Evolutionary conservation across 2,797 vertebrate genomes (phyloP).

Genomic region (Enteromius radiatus): DNA sequence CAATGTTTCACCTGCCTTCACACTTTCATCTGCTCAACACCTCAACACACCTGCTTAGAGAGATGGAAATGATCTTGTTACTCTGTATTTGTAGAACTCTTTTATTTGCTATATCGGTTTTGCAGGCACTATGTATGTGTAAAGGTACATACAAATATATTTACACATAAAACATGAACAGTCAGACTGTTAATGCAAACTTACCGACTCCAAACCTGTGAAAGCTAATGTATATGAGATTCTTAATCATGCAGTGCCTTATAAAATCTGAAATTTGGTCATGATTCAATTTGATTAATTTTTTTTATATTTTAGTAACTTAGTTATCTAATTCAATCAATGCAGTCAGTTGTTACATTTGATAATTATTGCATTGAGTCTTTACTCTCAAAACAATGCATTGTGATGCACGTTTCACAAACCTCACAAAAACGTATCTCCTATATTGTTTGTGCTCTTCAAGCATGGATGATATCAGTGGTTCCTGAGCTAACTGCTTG

Average conservation of each 20-base stretch:
- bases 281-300: background rate
- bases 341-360: background rate
- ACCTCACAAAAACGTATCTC: background rate
- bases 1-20: conserved; percentile 35
- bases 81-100: background rate
- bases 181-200: background rate
- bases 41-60: background rate
- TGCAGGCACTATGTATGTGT: background rate
- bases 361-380: background rate
- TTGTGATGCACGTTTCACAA: background rate
- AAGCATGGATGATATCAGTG: background rate
- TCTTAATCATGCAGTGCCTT: background rate
- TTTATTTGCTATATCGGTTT: background rate
- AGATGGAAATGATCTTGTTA: background rate
- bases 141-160: background rate
- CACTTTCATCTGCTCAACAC: conserved; percentile 30
- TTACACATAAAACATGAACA: background rate
- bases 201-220: too few species aligned
- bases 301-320: background rate
- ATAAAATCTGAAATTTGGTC: background rate
- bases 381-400: background rate
- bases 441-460: background rate
- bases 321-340: background rate
- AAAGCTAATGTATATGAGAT: background rate
- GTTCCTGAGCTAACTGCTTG: background rate